Conservation (phyloP, 2,888 invertebrate species). For the Resseliella maxima region DNA sequence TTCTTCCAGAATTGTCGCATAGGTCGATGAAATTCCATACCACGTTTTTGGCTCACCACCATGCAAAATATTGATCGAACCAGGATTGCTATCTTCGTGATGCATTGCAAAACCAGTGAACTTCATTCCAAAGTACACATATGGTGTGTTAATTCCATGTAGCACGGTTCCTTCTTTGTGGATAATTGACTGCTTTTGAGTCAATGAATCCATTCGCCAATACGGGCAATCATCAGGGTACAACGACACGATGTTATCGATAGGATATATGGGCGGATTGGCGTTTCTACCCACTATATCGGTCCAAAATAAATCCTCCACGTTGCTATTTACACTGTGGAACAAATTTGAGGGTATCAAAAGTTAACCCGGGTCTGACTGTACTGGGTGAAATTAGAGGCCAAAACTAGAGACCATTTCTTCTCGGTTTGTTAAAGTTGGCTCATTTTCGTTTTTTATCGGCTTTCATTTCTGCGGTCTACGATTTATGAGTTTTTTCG, state of each 20-base stretch:
- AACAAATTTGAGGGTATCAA: no score
- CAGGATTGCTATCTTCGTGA: neutral
- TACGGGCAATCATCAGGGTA: neutral
- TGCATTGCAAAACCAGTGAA: neutral
- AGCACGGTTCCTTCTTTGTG: neutral
- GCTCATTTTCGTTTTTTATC: no score
- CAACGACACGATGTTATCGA: neutral
- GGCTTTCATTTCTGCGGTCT: no score
- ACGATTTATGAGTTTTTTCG: no score
- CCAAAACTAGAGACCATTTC: no score
- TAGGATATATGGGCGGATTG: neutral
- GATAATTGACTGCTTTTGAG: neutral
- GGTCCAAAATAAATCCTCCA: neutral
- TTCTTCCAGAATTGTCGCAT: neutral
- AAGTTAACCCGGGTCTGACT: neutral
- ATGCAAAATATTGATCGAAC: neutral
- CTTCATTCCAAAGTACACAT: neutral
- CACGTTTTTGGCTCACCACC: neutral
- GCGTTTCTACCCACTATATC: neutral
- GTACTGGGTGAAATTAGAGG: neutral
- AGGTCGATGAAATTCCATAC: neutral
- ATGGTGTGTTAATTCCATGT: neutral
- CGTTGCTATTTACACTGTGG: neutral
- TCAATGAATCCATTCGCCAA: neutral
- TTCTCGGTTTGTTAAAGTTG: no score